phyloP scores from a whole-genome alignment of 2,113 vertebrate genomes.

The Aptenodytes forsteri region DNA sequence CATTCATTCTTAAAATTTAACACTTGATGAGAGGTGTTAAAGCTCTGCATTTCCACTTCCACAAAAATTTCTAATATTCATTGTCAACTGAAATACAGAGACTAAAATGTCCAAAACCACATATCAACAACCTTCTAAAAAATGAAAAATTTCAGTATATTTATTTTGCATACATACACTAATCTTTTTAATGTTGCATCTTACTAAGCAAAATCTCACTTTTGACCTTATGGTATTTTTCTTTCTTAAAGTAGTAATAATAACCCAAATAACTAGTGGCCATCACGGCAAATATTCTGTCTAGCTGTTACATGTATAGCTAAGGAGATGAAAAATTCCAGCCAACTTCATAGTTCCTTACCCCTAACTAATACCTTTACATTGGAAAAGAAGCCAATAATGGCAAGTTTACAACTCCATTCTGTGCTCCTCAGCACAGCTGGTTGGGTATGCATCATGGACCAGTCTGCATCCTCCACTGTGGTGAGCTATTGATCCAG shows the following conservation, averaged over 20 bases:
- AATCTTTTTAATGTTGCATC: neutral
- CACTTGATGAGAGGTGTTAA: neutral
- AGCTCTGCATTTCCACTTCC: neutral
- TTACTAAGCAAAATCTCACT: neutral
- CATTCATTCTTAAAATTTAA: neutral
- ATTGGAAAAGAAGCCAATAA: neutral
- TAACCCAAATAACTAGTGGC: neutral
- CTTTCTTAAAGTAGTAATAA: neutral
- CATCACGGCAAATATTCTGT: neutral
- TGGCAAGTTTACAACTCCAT: neutral
- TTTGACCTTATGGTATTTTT: neutral
- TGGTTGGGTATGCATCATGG: neutral
- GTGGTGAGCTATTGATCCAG: neutral
- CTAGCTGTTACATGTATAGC: neutral
- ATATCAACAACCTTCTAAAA: neutral
- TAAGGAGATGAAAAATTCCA: neutral
- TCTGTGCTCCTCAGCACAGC: neutral
- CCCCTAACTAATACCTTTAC: rapidly evolving
- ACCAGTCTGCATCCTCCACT: neutral
- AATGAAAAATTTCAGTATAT: neutral
- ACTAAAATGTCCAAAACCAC: neutral
- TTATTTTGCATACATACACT: neutral
- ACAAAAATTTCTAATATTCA: neutral
- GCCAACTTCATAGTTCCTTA: neutral
- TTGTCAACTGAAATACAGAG: neutral